Conservation (phyloP, 1,140 invertebrate species). For the Hydropsyche tenuis region DNA sequence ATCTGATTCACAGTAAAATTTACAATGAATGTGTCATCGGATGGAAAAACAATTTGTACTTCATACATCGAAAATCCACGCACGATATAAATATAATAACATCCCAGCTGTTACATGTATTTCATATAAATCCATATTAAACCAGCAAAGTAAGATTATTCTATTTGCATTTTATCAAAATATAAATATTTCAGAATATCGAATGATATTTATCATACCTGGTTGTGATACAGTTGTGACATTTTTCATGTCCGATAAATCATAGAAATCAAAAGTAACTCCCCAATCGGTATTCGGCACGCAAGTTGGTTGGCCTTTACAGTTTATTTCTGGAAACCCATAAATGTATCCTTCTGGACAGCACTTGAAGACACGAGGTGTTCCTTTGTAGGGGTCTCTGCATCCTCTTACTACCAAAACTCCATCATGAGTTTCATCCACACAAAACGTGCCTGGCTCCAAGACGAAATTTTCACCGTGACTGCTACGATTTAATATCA, state of each 20-base stretch:
- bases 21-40: too few species aligned
- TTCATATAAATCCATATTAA: too few species aligned
- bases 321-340: slow-evolving; percentile 52
- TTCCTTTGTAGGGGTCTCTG: slow-evolving; percentile 53
- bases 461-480: slow-evolving; percentile 19
- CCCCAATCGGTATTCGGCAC: slow-evolving; percentile 15
- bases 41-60: too few species aligned
- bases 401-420: slow-evolving; percentile 55
- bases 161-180: too few species aligned
- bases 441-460: slow-evolving; percentile 56
- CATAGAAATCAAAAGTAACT: slow-evolving; percentile 33
- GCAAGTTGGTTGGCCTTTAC: slow-evolving; percentile 4
- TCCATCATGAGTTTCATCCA: slow-evolving; percentile 52
- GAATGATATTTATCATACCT: slow-evolving; percentile 36
- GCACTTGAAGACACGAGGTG: slow-evolving; percentile 58
- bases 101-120: too few species aligned
- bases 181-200: too few species aligned
- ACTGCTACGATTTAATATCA: slow-evolving; percentile 3
- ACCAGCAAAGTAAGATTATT: too few species aligned
- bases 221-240: slow-evolving; percentile 26
- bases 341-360: slow-evolving; percentile 56
- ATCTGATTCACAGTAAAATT: too few species aligned
- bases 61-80: too few species aligned
- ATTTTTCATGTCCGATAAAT: slow-evolving; percentile 7
- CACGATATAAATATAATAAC: too few species aligned